phyloP scores from a whole-genome alignment of 2,888 invertebrate genomes.

The Callyntrura sp. region DNA sequence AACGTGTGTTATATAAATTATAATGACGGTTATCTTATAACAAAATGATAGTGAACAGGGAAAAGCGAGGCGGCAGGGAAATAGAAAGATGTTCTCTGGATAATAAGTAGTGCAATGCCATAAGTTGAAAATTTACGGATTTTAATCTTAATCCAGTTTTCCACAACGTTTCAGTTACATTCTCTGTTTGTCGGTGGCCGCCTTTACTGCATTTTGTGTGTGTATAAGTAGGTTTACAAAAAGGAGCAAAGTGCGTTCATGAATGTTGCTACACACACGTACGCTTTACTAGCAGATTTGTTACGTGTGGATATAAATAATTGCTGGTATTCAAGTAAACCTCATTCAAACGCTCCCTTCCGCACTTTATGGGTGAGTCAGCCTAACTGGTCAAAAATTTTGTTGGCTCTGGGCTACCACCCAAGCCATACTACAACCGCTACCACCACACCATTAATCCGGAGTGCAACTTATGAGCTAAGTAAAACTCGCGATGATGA shows the following conservation, averaged over 20 bases:
- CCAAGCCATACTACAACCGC: conserved; percentile 31
- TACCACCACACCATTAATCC: conserved; percentile 12
- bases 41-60: conserved; percentile 31
- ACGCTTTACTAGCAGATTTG: background rate
- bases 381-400: conserved; percentile 74
- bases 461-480: conserved; percentile 27
- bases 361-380: conserved; percentile 43
- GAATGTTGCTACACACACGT: background rate
- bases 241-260: background rate
- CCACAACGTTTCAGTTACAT: conserved; percentile 23
- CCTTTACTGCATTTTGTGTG: background rate
- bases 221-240: background rate
- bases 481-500: conserved; percentile 39
- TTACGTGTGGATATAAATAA: conserved; percentile 28
- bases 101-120: conserved; percentile 61
- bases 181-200: conserved; percentile 9
- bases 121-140: conserved; percentile 76
- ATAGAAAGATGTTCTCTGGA: conserved; percentile 15
- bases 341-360: conserved; percentile 9
- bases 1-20: conserved; percentile 7
- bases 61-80: background rate
- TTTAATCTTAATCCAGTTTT: conserved; percentile 78
- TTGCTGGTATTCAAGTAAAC: conserved; percentile 30
- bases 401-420: conserved; percentile 65
- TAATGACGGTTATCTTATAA: conserved; percentile 1